Evolutionary conservation across 2,797 vertebrate genomes (phyloP).

Genomic region (Tapera naevia): DNA sequence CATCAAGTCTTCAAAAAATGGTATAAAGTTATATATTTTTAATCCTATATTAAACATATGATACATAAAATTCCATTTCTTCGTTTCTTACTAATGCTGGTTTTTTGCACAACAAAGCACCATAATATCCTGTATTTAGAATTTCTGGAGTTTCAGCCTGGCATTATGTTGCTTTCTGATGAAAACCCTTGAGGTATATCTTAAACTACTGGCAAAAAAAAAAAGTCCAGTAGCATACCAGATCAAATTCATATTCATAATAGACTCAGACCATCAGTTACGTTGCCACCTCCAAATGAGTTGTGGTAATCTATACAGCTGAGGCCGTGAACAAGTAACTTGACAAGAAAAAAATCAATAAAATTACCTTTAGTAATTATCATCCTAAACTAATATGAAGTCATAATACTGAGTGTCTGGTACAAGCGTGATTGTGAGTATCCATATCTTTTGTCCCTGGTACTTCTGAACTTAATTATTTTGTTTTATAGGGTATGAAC

Average conservation of each 20-base stretch:
- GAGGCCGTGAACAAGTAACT: background rate
- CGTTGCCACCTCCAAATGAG: background rate
- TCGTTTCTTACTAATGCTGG: background rate
- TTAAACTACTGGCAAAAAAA: background rate
- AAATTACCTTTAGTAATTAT: background rate
- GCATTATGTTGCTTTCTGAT: background rate
- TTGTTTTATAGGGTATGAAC: background rate
- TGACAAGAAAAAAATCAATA: background rate
- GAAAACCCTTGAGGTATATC: background rate
- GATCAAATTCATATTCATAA: background rate
- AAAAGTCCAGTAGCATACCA: background rate
- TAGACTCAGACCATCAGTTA: background rate
- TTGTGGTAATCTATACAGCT: background rate
- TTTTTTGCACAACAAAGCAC: background rate
- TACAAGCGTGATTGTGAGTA: background rate
- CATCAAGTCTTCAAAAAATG: background rate
- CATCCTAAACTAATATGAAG: background rate
- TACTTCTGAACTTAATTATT: background rate
- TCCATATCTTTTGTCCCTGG: background rate
- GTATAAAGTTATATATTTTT: background rate
- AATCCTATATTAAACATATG: background rate
- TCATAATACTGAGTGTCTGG: background rate
- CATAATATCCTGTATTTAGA: background rate
- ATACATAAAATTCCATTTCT: background rate
- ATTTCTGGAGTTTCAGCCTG: background rate